phyloP scores from a whole-genome alignment of 2,113 vertebrate genomes.

The Lethenteron reissneri region DNA sequence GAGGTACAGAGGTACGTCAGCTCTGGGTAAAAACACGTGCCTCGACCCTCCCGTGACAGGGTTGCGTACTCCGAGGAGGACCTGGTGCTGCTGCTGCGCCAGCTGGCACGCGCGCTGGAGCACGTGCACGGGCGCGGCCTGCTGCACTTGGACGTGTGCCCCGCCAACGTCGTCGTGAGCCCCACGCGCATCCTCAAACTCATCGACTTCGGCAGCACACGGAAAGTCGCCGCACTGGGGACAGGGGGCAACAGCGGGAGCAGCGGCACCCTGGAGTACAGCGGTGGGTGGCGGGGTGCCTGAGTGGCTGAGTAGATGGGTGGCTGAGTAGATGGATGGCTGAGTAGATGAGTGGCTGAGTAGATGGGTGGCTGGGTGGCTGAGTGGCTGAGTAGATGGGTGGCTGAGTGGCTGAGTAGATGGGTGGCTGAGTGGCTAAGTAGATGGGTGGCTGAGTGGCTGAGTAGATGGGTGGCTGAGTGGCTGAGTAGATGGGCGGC shows the following conservation, averaged over 20 bases:
- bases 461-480: too few relatives aligned
- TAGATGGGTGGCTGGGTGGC: too few relatives aligned
- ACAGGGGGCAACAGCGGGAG: slow-evolving; percentile 52
- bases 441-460: too few relatives aligned
- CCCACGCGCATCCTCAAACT: slow-evolving; percentile 69
- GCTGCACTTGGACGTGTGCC: slow-evolving; percentile 81
- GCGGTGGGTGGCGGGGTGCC: slow-evolving; percentile 40
- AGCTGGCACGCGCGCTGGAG: slow-evolving; percentile 74
- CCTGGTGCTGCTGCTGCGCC: slow-evolving; percentile 53
- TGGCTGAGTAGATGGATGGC: too few relatives aligned
- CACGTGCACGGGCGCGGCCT: slow-evolving; percentile 61
- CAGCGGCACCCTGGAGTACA: slow-evolving; percentile 70
- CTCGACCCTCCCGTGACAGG: slow-evolving; percentile 19
- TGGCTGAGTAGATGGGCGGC: too few relatives aligned
- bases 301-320: too few relatives aligned
- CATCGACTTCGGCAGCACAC: slow-evolving; percentile 78
- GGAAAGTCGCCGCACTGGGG: slow-evolving; percentile 68
- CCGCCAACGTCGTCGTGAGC: slow-evolving; percentile 63
- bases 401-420: too few relatives aligned
- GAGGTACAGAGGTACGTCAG: too few relatives aligned
- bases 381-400: too few relatives aligned
- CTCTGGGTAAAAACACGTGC: too few relatives aligned
- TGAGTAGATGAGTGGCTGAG: too few relatives aligned
- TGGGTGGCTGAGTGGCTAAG: too few relatives aligned
- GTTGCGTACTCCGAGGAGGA: slow-evolving; percentile 93